Base-by-base conservation (phyloP, 2,888 invertebrate species). In the Meteorus colon region DNA sequence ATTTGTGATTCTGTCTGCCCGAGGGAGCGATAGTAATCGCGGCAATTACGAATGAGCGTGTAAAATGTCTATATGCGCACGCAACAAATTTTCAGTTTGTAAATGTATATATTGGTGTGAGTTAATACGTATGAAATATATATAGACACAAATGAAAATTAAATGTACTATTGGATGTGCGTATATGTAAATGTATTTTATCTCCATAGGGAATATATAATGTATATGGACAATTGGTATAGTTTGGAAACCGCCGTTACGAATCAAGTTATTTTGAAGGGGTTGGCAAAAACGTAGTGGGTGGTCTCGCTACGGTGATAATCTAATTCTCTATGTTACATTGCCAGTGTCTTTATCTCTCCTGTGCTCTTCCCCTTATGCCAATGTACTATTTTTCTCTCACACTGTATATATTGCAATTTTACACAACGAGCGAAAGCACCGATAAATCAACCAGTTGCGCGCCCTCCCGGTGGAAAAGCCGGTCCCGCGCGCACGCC, bases 381-480 rank as follows among this genome's bases (percentile, higher is more conserved):
- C n/a, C 48, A n/a, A 16, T n/a, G 4, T n/a, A 16, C 48, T n/a
- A 16, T 48, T n/a, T 41, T 41, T 41, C 41, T 41, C 8, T 41
- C 66, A 45, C 68, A 51, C 31, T 19, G 59, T 70, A 59, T 69
- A 31, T 12, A 24, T 73, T 63, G 27, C 63, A 71, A 41, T 27
- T 84, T 86, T 55, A 19, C 19, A 55, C 55, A 19, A 63, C 63
- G 83, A 83, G 85, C 85, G 82, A 86, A 87, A 87, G 86, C 85
- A 82, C 85, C 87, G 86, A 89, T 89, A 89, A 89, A 89, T 89
- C 89, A 89, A 89, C 89, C 87, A 89, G 89, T 89, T 89, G 88
- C 88, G 81, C 83, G 81, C 78, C 84, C 82, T 80, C 82, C 62
- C 63, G 51, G 67, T 65, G 71, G 71, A 59, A 59, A 75, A 72